Base-by-base conservation (phyloP, 2,797 vertebrate genomes). In the Muscicapa comitata region DNA sequence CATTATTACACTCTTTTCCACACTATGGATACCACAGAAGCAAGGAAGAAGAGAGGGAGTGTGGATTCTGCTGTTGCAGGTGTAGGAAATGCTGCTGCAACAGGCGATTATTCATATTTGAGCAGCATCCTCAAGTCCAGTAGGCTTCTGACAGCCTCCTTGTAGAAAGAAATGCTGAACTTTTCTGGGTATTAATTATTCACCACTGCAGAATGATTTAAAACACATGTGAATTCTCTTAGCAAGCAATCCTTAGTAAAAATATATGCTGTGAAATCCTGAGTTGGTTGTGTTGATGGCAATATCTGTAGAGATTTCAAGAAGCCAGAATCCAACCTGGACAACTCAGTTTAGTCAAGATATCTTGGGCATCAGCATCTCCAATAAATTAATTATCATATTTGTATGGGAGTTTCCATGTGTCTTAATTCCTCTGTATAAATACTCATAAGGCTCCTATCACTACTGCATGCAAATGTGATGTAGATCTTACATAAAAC, bases 121-220 rank as follows among this genome's bases (percentile, higher is more conserved):
- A 94, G 62, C 37, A 83, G 42, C 20, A 71, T 48, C 48, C 88
- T 88, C 55, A 90, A 90, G 85, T 61, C 43, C 59, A 85, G 40
- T 40, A 82, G 40, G 37, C 26, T 93, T 61, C 48, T 92, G 72
- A 62, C 37, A 61, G 65, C n/a, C 31, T 83, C 33, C n/a, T 48
- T 54, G 42, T 55, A 21, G 72, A 87, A 92, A 79, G 33, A 63
- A 92, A 82, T 83, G 55, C 23, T 37, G 43, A 91, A 83, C 3
- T 9, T 83, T 91, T 68, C 78, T 91, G 28, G 8, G 2, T 72
- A 87, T 93, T 85, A 91, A 92, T 71, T 85, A 85, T 77, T 94
- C 57, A 83, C 50, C 8, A 63, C 28, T 71, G 50, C 50, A 94
- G 75, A 82, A 76, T 37, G 62, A 61, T 91, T 87, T 93, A 79